Base-by-base conservation (phyloP, 2,113 vertebrate genomes). In the Porphyrio hochstetteri region DNA sequence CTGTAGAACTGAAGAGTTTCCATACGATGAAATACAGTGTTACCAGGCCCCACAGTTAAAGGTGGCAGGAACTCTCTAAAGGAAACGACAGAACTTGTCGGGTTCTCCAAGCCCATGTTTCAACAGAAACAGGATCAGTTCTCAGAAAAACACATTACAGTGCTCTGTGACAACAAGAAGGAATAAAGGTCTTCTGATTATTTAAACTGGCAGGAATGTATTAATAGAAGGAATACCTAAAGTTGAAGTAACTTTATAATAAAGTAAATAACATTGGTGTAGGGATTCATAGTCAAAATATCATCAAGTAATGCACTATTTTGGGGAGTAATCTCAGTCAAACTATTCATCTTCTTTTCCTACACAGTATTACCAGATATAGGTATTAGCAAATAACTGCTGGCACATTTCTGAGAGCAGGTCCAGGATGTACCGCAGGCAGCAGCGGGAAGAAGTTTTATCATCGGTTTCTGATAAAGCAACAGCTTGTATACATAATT, bases 41-140 rank as follows among this genome's bases (percentile, higher is more conserved):
- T 65, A 46, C 28, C 36, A 94, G 40, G 0, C 0, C 57, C 63
- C 42, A 40, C 16, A 75, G 29, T 56, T 71, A 64, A 77, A 91
- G 65, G 65, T 87, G 82, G 69, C 19, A 82, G 69, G 38, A 92
- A 68, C 29, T 18, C 12, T 60, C 38, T 52, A 78, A 84, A 92
- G 35, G 46, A 90, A 94, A 74, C 3, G 1, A 83, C 0, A 57
- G 19, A 42, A 88, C 14, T 23, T 53, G 40, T 21, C 0, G 0
- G 65, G 28, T 40, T 72, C n/a, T 74, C 71, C 50, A 23, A 10
- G 28, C 60, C 52, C 29, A 3, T 23, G 17, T 20, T 61, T 79
- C 57, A 46, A 35, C 1, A 64, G 52, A 52, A 91, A 84, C 3
- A 75, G 14, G 3, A 75, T 52, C 28, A 31, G 13, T 75, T 8